Evolutionary conservation across 2,797 vertebrate species (phyloP), one percentile per base, ranked within the genome.

Genomic region (Anolis apletophallus): DNA sequence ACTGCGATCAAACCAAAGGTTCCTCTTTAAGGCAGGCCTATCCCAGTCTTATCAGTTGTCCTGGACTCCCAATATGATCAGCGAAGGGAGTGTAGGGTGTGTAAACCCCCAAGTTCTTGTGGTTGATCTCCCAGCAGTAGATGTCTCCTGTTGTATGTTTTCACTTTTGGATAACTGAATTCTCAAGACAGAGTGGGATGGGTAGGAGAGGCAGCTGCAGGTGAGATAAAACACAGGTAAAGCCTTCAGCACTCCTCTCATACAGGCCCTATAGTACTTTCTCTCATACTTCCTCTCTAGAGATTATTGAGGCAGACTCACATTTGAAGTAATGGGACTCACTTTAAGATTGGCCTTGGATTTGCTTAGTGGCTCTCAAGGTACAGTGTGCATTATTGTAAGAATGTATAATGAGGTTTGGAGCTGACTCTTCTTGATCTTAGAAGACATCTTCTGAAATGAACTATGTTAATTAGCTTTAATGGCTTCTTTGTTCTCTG

Each of bases 361-460:
- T 55, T 29, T 81, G 26, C 16, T 40, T 16, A 57, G n/a, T 6
- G 17, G 50, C 34, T 85, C 5, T 69, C 57, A 14, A 57, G 8
- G 16, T 36, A 12, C 57, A n/a, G 9, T 29, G 46, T 36, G n/a
- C 21, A 73, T 32, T 71, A 1, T 84, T 71, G 34, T 52, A 93
- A 89, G 91, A 93, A 90, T 88, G 84, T 92, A 91, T 34, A 77
- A 54, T 12, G 14, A 23, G 36, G 54, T 72, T 54, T 79, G 36
- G 50, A 19, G 34, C 50, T 46, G 61, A 72, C 88, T 76, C 82
- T 89, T 87, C 93, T 87, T 83, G 83, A 77, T 89, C 80, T 85
- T 32, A 0, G 50, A 84, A 89, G 88, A 67, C 2, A 88, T 73
- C 82, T 36, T 1, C 59, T 81, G 72, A 77, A 85, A 81, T 80